phyloP scores from a whole-genome alignment of 2,888 invertebrate genomes.

The Heliconius ethilla region DNA sequence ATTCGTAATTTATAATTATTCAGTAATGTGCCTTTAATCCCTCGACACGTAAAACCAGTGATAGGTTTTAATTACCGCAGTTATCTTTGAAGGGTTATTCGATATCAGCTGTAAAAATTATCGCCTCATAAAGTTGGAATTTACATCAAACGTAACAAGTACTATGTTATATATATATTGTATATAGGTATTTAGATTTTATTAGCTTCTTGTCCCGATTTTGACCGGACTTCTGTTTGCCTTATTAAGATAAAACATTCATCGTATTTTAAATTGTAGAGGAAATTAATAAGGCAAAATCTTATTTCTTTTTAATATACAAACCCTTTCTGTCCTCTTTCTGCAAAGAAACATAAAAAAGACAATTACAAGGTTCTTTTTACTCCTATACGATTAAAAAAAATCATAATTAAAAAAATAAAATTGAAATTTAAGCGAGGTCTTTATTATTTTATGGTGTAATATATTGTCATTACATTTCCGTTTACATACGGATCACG shows the following conservation, averaged over 20 bases:
- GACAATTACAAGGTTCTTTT: background rate
- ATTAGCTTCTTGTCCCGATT: background rate
- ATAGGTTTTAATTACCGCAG: conserved; percentile 21
- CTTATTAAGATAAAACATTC: background rate
- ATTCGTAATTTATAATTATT: conserved; percentile 19
- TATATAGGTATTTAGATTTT: background rate
- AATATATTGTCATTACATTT: conserved; percentile 24
- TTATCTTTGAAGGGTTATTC: conserved; percentile 25
- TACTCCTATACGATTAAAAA: no score
- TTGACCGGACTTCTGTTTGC: background rate
- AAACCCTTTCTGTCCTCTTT: no score
- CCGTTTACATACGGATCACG: conserved; percentile 20
- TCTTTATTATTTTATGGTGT: conserved; percentile 1
- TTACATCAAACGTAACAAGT: conserved; percentile 12
- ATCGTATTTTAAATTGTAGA: background rate
- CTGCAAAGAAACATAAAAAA: background rate
- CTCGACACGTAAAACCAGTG: conserved; percentile 10
- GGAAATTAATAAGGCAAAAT: background rate
- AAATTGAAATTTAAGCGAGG: background rate
- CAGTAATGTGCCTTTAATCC: background rate
- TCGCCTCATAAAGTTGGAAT: conserved; percentile 16
- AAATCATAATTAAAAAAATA: background rate
- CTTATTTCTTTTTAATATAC: no score
- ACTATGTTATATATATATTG: background rate
- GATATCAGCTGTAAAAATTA: conserved; percentile 27